Conservation (phyloP, 2,113 vertebrate genomes). For the Zeus faber region DNA sequence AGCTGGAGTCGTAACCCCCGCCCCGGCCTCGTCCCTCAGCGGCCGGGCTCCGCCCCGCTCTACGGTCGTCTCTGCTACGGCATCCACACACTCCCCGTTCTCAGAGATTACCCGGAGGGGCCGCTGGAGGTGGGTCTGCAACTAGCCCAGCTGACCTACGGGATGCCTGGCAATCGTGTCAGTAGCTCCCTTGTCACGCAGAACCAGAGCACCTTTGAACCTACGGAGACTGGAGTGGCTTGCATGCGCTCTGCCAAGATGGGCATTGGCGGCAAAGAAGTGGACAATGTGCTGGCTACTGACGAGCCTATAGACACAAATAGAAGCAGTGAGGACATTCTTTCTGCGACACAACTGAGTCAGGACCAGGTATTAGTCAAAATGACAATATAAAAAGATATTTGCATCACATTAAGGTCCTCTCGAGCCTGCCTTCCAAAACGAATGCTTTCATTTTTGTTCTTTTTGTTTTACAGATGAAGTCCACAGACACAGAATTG, state of each 20-base stretch:
- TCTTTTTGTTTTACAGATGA: conserved; percentile 27
- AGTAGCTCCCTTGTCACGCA: conserved; percentile 45
- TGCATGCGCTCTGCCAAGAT: conserved; percentile 21
- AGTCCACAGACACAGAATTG: conserved; percentile 15
- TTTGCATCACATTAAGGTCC: too few relatives aligned
- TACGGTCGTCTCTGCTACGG: conserved; percentile 73
- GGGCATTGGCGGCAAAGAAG: conserved; percentile 17
- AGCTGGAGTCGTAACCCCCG: conserved; percentile 62
- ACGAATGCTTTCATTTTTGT: too few relatives aligned
- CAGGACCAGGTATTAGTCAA: conserved; percentile 49
- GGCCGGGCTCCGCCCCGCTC: conserved; percentile 63
- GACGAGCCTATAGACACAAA: conserved; percentile 25
- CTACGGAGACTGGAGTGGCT: conserved; percentile 26
- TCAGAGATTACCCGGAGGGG: conserved; percentile 63
- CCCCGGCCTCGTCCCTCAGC: conserved; percentile 49
- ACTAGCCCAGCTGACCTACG: conserved; percentile 57
- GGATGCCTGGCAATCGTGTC: conserved; percentile 34
- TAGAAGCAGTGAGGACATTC: conserved; percentile 39
- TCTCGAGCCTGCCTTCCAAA: neutral
- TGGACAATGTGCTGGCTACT: conserved; percentile 34
- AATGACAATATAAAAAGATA: too few relatives aligned
- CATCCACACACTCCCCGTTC: conserved; percentile 69
- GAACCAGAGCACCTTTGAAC: conserved; percentile 52
- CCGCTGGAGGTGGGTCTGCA: conserved; percentile 63
- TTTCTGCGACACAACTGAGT: conserved; percentile 32